Conservation (phyloP, 2,888 invertebrate genomes). For the Ommatoiulus sabulosus region DNA sequence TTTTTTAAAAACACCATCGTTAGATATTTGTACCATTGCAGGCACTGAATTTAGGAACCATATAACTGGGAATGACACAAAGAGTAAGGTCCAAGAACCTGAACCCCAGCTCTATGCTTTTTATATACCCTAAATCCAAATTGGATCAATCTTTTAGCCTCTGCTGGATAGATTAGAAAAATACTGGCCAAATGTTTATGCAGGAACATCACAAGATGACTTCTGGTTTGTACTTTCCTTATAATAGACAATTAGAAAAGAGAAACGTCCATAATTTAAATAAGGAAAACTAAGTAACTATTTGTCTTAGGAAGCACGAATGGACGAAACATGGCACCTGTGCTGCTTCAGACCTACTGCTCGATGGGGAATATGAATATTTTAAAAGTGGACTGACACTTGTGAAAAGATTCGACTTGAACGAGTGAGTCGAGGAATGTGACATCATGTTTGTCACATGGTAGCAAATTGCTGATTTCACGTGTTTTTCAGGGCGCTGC, state of each 20-base stretch:
- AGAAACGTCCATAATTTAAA: background rate
- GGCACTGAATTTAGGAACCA: too few species aligned
- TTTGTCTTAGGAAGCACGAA: conserved; percentile 74
- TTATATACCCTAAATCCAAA: background rate
- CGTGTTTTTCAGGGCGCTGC: background rate
- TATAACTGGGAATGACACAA: background rate
- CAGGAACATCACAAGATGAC: conserved; percentile 71
- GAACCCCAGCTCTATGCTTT: background rate
- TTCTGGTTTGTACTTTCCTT: conserved; percentile 72
- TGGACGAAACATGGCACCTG: conserved; percentile 89
- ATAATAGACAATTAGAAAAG: too few species aligned
- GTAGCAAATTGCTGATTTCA: background rate
- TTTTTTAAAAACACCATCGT: too few species aligned
- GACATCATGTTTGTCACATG: background rate
- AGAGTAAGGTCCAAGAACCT: background rate
- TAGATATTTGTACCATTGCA: too few species aligned
- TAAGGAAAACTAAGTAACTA: background rate
- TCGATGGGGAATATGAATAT: conserved; percentile 77
- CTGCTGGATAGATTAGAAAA: conserved; percentile 73
- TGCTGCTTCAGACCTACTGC: conserved; percentile 72
- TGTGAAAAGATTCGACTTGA: conserved; percentile 69
- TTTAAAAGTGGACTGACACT: conserved; percentile 76
- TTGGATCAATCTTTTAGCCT: conserved; percentile 63
- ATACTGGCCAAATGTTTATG: conserved; percentile 81
- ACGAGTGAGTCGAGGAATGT: conserved; percentile 64